phyloP scores from a whole-genome alignment of 2,797 vertebrate species.

The Neosalanx taihuensis region DNA sequence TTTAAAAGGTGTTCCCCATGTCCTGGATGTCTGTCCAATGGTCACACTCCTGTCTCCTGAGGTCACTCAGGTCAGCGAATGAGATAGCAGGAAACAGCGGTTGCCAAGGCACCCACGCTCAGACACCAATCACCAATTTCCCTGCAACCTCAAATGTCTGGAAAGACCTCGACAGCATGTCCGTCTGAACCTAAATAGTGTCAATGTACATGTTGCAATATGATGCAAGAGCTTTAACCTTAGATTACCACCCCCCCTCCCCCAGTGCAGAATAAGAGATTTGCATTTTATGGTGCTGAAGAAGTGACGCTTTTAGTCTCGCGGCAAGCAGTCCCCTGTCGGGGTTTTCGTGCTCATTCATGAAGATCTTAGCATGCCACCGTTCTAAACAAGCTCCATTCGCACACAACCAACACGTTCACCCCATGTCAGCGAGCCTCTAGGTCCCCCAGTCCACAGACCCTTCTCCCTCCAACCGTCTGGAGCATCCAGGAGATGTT shows the following conservation, averaged over 20 bases:
- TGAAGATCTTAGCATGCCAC: constrained; percentile 39
- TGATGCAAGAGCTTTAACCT: too few species aligned
- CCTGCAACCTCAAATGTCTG: constrained; percentile 21
- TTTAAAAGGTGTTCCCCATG: constrained; percentile 40
- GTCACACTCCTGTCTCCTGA: constrained; percentile 42
- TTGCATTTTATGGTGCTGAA: constrained; percentile 14
- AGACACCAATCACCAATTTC: background rate
- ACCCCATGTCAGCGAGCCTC: constrained; percentile 3
- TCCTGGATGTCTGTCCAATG: constrained; percentile 39
- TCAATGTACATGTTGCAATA: constrained; percentile 23
- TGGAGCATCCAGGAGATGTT: constrained; percentile 27
- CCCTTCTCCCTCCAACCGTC: constrained; percentile 15
- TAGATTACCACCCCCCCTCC: too few species aligned
- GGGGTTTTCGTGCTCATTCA: constrained; percentile 12
- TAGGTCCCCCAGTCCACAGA: constrained; percentile 37
- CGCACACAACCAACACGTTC: background rate
- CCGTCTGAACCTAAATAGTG: constrained; percentile 19
- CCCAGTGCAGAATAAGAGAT: constrained; percentile 1
- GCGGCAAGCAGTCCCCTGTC: constrained; percentile 18
- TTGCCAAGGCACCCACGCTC: constrained; percentile 32
- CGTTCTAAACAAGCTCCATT: constrained; percentile 18
- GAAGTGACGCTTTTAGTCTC: constrained; percentile 14
- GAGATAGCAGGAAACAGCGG: constrained; percentile 27
- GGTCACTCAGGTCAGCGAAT: constrained; percentile 53
- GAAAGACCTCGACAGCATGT: too few species aligned